These are phyloP conservation scores for Bradypodion ventrale DNA, from an alignment of 2,797 vertebrate genomes.

Conservation along the genomic window DNA sequence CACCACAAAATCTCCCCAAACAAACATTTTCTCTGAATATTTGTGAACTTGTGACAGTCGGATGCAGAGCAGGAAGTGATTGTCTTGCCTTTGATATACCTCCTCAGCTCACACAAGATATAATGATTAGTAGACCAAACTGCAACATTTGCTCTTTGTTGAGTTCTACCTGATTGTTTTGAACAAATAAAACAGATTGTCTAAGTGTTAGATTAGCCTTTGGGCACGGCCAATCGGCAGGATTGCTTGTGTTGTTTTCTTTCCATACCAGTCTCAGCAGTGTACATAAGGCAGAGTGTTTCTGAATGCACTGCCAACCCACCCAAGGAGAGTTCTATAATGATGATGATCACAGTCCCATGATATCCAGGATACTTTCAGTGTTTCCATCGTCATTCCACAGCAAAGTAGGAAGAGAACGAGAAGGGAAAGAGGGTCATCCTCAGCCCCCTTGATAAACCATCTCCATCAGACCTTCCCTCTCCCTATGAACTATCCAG, in stretches of 20 bases:
- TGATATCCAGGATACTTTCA: not conserved
- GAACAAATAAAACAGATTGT: not conserved
- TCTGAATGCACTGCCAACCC: not conserved
- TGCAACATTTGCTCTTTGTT: conserved; percentile 44
- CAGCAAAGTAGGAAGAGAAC: not conserved
- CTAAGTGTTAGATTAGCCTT: not conserved
- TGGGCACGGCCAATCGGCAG: not conserved
- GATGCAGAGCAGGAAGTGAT: not conserved
- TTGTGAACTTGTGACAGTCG: conserved; percentile 2
- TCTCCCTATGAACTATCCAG: not conserved
- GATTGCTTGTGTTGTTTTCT: not conserved
- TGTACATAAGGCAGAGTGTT: not conserved
- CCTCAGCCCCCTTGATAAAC: not conserved
- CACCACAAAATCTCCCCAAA: not conserved
- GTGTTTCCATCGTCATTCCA: not conserved
- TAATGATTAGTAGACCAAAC: conserved; percentile 37
- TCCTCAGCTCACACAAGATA: not conserved
- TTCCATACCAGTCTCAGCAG: not conserved
- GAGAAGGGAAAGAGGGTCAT: not conserved
- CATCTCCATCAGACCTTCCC: not conserved
- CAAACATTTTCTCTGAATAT: conserved; percentile 4
- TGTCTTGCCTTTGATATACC: conserved; percentile 33
- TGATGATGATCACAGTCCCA: not conserved
- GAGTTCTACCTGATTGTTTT: conserved; percentile 35
- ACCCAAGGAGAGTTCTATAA: not conserved